Base-by-base conservation (phyloP, 2,113 vertebrate genomes). In the Nettapus auritus region DNA sequence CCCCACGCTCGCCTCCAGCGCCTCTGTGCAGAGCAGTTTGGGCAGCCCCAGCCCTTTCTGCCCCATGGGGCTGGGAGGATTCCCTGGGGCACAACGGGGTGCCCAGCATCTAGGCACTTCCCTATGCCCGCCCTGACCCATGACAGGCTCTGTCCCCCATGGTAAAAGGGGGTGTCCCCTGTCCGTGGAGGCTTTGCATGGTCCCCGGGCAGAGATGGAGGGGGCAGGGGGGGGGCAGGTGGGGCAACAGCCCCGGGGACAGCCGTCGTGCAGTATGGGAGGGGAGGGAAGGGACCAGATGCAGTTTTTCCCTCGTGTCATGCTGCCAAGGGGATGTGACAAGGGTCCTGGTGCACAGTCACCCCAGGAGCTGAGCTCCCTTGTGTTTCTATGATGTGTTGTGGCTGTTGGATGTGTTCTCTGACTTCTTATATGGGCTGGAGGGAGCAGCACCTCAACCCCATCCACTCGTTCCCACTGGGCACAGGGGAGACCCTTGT, bases 381-480 rank as follows among this genome's bases (percentile, higher is more conserved):
- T 42, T 0, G 0, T 68, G n/a, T 64, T 38, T 68, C 22, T 4
- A 1, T 1, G 5, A 44, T 44, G 48, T 31, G 19, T 82, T 75
- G 26, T 0, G 1, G 9, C 22, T 60, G 23, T 26, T 38, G 77
- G 40, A 1, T 6, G 22, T 1, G 1, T 28, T 75, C 40, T 36
- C 20, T 91, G 60, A 62, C 87, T 67, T 67, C 40, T 28, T 53
- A 1, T 4, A 1, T 2, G 26, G 71, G 40, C 53, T 56, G 44
- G 29, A 56, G 26, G 48, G 15, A 80, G 44, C 56, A 73, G 34
- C 1, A 0, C 3, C 0, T 31, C 0, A 2, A 73, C 29, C 14
- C 28, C 63, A 14, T 82, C 34, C 6, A 48, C 57, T 73, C 25
- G 8, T 18, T 91, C 10, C 8, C 18, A 5, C 22, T 52, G 48